A percentile compares a stretch with the other conserved stretches of the same genome.
Evolutionary conservation across 1,140 invertebrate species (phyloP).

Genomic region (Globodera rostochiensis): DNA sequence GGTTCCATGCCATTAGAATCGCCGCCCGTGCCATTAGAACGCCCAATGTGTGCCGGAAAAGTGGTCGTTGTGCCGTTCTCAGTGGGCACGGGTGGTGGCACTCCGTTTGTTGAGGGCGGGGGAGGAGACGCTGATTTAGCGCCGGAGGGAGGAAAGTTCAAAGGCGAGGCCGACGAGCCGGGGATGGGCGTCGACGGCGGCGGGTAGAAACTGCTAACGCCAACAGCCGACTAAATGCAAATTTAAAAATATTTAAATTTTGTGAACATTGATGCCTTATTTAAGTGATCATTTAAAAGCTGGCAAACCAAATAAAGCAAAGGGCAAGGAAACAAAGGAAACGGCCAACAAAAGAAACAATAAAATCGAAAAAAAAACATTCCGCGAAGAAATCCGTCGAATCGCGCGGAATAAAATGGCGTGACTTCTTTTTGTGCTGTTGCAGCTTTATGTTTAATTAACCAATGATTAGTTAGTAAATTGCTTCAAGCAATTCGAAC

Average conservation of each 20-base stretch:
- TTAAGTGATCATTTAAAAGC: not conserved
- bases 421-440: not conserved
- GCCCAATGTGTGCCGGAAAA: not conserved
- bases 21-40: not conserved
- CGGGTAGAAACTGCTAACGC: constrained; percentile 37
- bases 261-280: not conserved
- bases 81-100: not conserved
- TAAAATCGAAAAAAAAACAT: constrained; percentile 14
- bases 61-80: constrained; percentile 4
- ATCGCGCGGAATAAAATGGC: not conserved
- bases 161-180: not conserved
- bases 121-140: constrained; percentile 10
- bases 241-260: not conserved
- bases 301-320: not conserved
- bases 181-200: constrained; percentile 7
- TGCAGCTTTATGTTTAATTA: not conserved
- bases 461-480: too few species aligned
- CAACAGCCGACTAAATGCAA: constrained; percentile 29
- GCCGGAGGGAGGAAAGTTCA: not conserved
- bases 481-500: not conserved
- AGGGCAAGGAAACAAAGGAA: constrained; percentile 7
- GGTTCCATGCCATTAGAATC: too few species aligned
- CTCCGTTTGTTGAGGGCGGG: not conserved
- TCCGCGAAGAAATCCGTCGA: not conserved
- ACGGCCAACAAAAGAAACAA: not conserved